phyloP scores from a whole-genome alignment of 2,888 invertebrate genomes.

The Hyposoter dolosus region DNA sequence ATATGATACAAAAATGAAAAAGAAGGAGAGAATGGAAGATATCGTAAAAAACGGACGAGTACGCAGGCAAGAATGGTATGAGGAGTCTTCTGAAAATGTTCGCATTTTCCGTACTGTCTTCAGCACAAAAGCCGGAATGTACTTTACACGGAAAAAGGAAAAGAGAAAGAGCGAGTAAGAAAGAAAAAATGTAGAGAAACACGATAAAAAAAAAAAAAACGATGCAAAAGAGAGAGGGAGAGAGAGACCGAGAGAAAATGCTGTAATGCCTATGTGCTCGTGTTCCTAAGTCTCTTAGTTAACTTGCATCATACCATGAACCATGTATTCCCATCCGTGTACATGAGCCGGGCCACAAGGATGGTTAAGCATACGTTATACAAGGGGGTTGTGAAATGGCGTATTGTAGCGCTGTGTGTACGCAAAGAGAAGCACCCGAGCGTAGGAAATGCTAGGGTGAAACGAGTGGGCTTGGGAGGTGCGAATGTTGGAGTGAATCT shows the following conservation, averaged over 20 bases:
- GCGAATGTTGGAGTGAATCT: slow-evolving; percentile 46
- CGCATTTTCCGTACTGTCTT: slow-evolving; percentile 23
- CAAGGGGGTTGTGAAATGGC: slow-evolving; percentile 22
- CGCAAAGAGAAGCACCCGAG: slow-evolving; percentile 36
- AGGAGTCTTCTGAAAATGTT: slow-evolving; percentile 4
- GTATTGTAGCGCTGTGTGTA: slow-evolving; percentile 40
- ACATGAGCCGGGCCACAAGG: slow-evolving; percentile 29
- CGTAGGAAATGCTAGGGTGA: slow-evolving; percentile 32
- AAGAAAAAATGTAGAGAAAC: background rate
- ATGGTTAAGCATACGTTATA: slow-evolving; percentile 45
- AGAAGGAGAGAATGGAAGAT: background rate
- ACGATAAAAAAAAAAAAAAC: background rate
- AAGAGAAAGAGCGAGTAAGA: background rate
- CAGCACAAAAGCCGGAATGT: background rate
- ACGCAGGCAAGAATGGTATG: background rate
- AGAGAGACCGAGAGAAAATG: background rate
- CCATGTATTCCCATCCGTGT: slow-evolving; percentile 30
- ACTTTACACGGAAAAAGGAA: slow-evolving; percentile 15
- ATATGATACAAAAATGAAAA: background rate
- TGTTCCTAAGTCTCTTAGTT: slow-evolving; percentile 38
- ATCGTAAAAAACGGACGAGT: background rate
- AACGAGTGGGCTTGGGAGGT: slow-evolving; percentile 36
- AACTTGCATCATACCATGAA: slow-evolving; percentile 22
- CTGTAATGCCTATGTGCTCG: background rate
- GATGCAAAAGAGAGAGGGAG: background rate